Evolutionary conservation across 2,888 invertebrate species (phyloP), one percentile per base, ranked within the genome.

Genomic region (Carabus problematicus): DNA sequence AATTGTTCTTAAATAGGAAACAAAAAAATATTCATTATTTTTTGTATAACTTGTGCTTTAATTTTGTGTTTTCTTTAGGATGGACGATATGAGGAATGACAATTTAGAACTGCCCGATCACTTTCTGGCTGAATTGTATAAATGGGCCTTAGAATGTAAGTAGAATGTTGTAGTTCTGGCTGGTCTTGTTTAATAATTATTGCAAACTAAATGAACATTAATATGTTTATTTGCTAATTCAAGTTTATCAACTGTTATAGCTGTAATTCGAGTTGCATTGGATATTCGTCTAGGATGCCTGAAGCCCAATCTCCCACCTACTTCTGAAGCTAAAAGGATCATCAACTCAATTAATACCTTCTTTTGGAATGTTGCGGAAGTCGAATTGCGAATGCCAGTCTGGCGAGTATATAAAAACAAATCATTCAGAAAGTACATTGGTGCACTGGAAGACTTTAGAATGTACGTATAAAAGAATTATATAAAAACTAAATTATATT

Each of bases 121-220:
- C 78, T 91, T 91, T 79, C 84, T 89, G 72, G 87, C 86, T 72
- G 91, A 92, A 80, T 85, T 92, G 70, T 89, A 90, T 80, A 91
- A 91, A 83, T 93, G 93, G 93, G 90, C 91, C 16, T 83, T 93
- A 70, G 93, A 93, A 84, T 92, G 93, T 90, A 85, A 88, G 90
- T 87, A 78, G 14, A 63, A 29, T 29, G 6, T 29, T 29, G 6
- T 2, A 29, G 29, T 29, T 3, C 29, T n/a, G 12, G 1, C 11
- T 8, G 58, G 19, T 8, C 40, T 29, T n/a, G 4, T 45, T 64
- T 9, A 18, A 41, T 42, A 40, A 67, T n/a, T 1, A 42, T 63
- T 43, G 56, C 59, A 49, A 66, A 70, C 19, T 3, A 7, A 62
- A 69, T 14, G 29, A 29, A 29, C 6, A 29, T 29, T 29, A 29